A percentile compares a stretch with the other conserved stretches of the same genome.
Conservation (phyloP, 2,797 vertebrate species). For the Toxotes lorentzi region DNA sequence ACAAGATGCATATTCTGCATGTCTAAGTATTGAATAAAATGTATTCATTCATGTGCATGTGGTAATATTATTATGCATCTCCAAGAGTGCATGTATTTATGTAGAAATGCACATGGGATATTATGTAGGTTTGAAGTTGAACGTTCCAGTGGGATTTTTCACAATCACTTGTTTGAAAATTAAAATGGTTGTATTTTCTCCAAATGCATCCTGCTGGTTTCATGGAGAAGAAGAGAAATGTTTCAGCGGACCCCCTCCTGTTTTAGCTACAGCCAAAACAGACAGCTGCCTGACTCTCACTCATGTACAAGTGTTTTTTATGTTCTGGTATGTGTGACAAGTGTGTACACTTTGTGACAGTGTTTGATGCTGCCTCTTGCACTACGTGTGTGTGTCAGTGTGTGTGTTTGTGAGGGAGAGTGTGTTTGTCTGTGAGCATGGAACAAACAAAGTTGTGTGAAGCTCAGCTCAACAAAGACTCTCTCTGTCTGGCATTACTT, state of each 20-base stretch:
- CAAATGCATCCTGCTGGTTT: conserved; percentile 44
- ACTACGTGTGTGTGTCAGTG: neutral
- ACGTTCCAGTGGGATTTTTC: conserved; percentile 40
- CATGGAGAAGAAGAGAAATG: conserved; percentile 36
- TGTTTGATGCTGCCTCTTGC: conserved; percentile 41
- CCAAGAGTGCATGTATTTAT: neutral
- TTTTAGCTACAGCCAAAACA: conserved; percentile 54
- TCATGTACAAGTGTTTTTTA: conserved; percentile 48
- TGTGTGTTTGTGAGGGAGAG: neutral
- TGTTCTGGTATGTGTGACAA: conserved; percentile 56
- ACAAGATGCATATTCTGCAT: neutral
- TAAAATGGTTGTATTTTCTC: conserved; percentile 52
- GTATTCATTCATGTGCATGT: conserved; percentile 9
- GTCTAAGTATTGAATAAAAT: neutral
- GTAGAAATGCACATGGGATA: conserved; percentile 3
- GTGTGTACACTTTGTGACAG: conserved; percentile 45
- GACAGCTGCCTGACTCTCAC: conserved; percentile 64
- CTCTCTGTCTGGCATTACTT: conserved; percentile 57
- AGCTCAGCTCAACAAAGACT: conserved; percentile 58
- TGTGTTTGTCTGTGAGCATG: conserved; percentile 43
- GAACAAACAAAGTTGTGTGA: conserved; percentile 55
- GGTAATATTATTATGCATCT: neutral
- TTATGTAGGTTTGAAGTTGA: conserved; percentile 38
- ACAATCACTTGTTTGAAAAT: conserved; percentile 65
- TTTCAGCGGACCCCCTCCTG: conserved; percentile 63